Percentiles rank a stretch among this genome's conserved stretches.
Evolutionary conservation across 2,888 invertebrate species (phyloP).

Genomic region (Noctua janthina): DNA sequence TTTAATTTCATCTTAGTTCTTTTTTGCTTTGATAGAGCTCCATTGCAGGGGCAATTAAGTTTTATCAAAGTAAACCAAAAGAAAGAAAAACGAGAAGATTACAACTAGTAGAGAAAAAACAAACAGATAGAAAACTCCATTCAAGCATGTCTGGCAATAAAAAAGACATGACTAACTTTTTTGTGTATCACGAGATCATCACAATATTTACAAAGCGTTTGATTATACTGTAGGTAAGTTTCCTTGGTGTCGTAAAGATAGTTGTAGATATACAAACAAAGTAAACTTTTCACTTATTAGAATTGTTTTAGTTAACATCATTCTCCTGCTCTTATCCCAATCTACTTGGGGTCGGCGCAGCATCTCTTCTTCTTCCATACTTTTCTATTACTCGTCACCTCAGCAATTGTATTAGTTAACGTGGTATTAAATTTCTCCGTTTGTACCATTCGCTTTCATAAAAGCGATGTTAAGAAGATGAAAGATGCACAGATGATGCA

Average conservation of each 20-base stretch:
- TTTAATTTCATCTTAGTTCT: neutral
- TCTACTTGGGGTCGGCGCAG: too few species aligned
- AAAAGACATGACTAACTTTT: slow-evolving; percentile 37
- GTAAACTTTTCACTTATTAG: slow-evolving; percentile 1
- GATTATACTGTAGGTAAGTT: slow-evolving; percentile 12
- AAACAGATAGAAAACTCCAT: slow-evolving; percentile 28
- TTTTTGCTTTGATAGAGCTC: neutral
- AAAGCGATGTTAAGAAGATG: neutral
- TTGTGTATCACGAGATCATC: slow-evolving; percentile 16
- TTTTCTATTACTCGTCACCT: too few species aligned
- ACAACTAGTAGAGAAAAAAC: slow-evolving; percentile 31
- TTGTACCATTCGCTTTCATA: neutral
- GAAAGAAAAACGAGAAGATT: slow-evolving; percentile 13
- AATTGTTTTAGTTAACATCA: neutral
- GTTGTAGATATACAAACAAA: slow-evolving; percentile 7
- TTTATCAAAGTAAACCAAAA: slow-evolving; percentile 23
- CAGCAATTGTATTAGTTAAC: too few species aligned
- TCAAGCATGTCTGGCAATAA: slow-evolving; percentile 36
- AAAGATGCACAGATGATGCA: neutral
- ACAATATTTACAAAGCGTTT: slow-evolving; percentile 44
- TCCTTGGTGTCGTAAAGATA: slow-evolving; percentile 21
- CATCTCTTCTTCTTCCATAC: too few species aligned
- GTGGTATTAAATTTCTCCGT: neutral
- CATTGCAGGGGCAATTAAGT: slow-evolving; percentile 16
- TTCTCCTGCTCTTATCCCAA: too few species aligned